Base-by-base conservation (phyloP, 2,888 invertebrate species). In the Aphrophora alni region DNA sequence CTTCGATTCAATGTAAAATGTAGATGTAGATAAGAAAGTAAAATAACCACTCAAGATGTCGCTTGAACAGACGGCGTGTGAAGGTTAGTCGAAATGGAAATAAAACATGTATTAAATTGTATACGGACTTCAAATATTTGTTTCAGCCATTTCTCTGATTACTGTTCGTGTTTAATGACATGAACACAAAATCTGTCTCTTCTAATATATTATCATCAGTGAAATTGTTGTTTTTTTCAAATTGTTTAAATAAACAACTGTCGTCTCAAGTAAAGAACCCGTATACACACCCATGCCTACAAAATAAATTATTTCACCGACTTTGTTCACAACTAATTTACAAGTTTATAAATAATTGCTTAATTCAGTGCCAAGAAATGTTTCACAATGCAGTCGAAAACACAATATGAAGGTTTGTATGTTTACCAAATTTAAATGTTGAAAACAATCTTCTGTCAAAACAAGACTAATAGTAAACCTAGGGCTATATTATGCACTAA, bases 51-150 rank as follows among this genome's bases (percentile, higher is more conserved):
- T 59, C 59, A 79, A 79, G 78, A 95, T 95, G 94, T 94, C 95
- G 84, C 88, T 96, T 86, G 96, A 97, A 90, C 96, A 96, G 89
- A 96, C 96, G 70, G 96, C 96, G 85, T 97, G 96, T 89, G 97
- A 97, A 92, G 96, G 96, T 95, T 82, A 82, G 77, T 80, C 59
- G 59, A 59, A 59, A 59, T 59, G 59, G 59, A 59, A 21, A 59
- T 59, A 59, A 59, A 59, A n/a, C 59, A 21, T n/a, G n/a, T 59
- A 7, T 59, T 21, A 59, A 59, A 59, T 59, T 59, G 59, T 59
- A 21, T 59, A 59, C 59, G 21, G 59, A 3, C 59, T 59, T 59
- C 59, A 59, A 21, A 59, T 59, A 21, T 59, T 8, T 44, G 44
- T 44, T n/a, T 59, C 59, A 12, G 4, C n/a, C 21, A 59, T 59